These are phyloP conservation scores for Hetaerina americana DNA, from an alignment of 1,140 invertebrate species.

Conservation along the genomic window DNA sequence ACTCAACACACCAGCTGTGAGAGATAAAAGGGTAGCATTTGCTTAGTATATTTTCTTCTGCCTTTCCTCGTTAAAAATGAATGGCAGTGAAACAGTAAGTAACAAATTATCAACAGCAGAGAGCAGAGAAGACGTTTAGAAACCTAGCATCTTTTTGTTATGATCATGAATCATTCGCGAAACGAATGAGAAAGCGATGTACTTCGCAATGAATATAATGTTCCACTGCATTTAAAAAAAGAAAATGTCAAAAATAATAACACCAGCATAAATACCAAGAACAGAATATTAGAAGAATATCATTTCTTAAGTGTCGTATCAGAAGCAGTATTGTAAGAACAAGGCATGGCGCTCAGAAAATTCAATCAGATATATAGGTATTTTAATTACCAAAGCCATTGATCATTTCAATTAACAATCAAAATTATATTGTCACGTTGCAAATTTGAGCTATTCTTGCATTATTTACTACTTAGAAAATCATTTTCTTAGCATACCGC, in stretches of 20 bases:
- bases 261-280: not conserved
- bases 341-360: not conserved
- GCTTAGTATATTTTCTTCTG: not conserved
- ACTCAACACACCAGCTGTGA: too few relatives aligned
- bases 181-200: not conserved
- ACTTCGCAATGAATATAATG: not conserved
- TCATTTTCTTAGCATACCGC: not conserved
- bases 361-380: not conserved
- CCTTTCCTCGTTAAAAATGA: not conserved
- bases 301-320: not conserved
- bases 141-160: not conserved
- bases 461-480: not conserved
- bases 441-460: not conserved
- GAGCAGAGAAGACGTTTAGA: not conserved
- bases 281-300: not conserved
- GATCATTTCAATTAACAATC: too few relatives aligned
- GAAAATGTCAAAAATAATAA: not conserved
- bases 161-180: too few relatives aligned
- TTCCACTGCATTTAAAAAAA: not conserved
- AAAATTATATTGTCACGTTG: not conserved
- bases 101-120: not conserved
- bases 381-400: not conserved
- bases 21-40: not conserved
- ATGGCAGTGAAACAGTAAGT: not conserved
- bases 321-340: not conserved